Conservation (phyloP, 35 echinoderm and acorn worm genomes). For the Apostichopus parvimensis region DNA sequence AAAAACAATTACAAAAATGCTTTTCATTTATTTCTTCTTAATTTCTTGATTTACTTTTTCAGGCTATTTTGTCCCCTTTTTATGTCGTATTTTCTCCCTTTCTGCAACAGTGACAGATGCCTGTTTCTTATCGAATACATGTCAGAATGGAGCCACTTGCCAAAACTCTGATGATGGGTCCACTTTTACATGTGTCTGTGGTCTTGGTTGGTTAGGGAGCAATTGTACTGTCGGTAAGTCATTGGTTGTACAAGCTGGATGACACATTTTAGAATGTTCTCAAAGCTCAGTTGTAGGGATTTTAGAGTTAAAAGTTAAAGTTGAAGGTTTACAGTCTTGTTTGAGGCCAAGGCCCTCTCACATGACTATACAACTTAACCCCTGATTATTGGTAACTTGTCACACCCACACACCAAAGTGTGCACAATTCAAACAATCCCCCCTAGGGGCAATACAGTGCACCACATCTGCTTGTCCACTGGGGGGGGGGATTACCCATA, state of each 20-base stretch:
- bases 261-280: background rate
- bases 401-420: too few species aligned
- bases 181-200: slow-evolving; percentile 50
- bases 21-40: background rate
- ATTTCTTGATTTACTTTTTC: background rate
- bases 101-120: slow-evolving; percentile 11
- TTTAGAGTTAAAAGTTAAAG: background rate
- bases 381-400: too few species aligned
- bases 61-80: background rate
- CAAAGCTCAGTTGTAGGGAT: background rate
- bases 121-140: slow-evolving; percentile 22
- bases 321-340: too few species aligned
- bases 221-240: slow-evolving; percentile 59
- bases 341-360: too few species aligned
- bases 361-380: too few species aligned
- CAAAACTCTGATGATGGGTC: slow-evolving; percentile 24
- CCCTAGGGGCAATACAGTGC: too few species aligned
- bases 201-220: slow-evolving; percentile 52
- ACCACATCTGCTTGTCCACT: too few species aligned
- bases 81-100: background rate
- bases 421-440: too few species aligned
- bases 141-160: slow-evolving; percentile 30
- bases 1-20: background rate
- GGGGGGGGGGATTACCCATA: background rate
- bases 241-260: too few species aligned